These are phyloP conservation scores for Scolanthus callimorphus DNA, from an alignment of 92 coral and sea anemone genomes.

Conservation along the genomic window DNA sequence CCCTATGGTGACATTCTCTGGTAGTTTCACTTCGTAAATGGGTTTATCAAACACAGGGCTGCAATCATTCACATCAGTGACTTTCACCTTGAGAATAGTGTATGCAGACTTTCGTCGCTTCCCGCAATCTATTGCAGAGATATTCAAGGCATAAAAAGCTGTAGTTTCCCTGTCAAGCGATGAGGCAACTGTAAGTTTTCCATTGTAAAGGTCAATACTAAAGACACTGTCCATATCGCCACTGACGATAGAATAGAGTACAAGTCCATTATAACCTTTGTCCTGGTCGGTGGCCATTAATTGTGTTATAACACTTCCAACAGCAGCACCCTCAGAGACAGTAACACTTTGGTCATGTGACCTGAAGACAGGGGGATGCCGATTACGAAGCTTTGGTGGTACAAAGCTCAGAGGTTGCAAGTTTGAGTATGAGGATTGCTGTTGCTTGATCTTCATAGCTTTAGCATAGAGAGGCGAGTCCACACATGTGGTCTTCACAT, in stretches of 20 bases:
- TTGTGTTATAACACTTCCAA: constrained; percentile 37
- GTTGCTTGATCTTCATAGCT: constrained; percentile 38
- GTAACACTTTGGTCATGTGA: constrained; percentile 20
- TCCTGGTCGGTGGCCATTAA: constrained; percentile 67
- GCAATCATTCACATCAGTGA: constrained; percentile 78
- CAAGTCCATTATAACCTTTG: constrained; percentile 79
- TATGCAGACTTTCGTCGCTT: constrained; percentile 47
- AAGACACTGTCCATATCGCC: constrained; percentile 67
- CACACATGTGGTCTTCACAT: constrained; percentile 43
- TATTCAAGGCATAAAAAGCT: constrained; percentile 45
- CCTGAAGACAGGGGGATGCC: constrained; percentile 49
- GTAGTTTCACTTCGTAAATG: constrained; percentile 33
- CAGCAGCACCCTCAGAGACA: constrained; percentile 50
- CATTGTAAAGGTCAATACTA: constrained; percentile 54
- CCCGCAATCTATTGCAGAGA: constrained; percentile 87
- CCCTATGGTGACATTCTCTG: constrained; percentile 76
- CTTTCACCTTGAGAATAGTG: constrained; percentile 39
- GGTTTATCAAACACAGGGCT: constrained; percentile 64
- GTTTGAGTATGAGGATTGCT: constrained; percentile 25
- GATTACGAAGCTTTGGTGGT: constrained; percentile 32
- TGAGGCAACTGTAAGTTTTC: constrained; percentile 37
- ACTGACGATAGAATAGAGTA: constrained; percentile 68
- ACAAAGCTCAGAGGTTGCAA: constrained; percentile 29
- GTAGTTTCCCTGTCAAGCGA: constrained; percentile 64
- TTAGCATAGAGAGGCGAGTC: constrained; percentile 36